Evolutionary conservation across 2,888 invertebrate genomes (phyloP), one percentile per base, ranked within the genome.

Genomic region (Stomorhina lunata): DNA sequence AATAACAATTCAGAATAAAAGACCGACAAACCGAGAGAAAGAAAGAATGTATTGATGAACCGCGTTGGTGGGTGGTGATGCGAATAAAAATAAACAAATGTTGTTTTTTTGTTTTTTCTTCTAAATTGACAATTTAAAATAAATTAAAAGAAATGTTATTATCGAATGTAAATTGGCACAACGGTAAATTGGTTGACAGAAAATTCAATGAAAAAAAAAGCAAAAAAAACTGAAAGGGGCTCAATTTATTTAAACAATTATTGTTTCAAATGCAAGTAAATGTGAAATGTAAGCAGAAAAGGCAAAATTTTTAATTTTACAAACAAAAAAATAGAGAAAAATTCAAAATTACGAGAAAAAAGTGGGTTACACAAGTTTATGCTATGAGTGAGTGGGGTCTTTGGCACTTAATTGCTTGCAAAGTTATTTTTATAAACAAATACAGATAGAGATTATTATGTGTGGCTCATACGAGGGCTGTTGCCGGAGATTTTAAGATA

Each of bases 281-380:
- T n/a, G 29, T 37, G 12, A 37, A 50, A 59, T 59, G 40, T 61
- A 50, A 68, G 27, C 40, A 68, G 25, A 61, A 68, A 40, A 48
- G 45, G n/a, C n/a, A 40, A 20, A 37, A 9, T 17, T 59, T 66
- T 69, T 50, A 61, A 9, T 45, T 61, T 12, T 76, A 71, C 37
- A 75, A 69, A n/a, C n/a, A n/a, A n/a, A n/a, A 15, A 69, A 50
- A 61, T 50, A 50, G 25, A 65, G n/a, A 55, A 15, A 65, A 78
- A 53, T 20, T 15, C 55, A 29, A 32, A 17, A 20, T 55, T 69
- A 45, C 17, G 9, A 48, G n/a, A 63, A 69, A 57, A 73, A 82
- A 76, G 65, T 82, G 75, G 82, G 79, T 79, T 82, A 82, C 57
- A 82, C 82, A 79, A 82, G 53, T 69, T 40, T 29, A 43, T 43